Evolutionary conservation across 2,888 invertebrate genomes (phyloP), one percentile per base, ranked within the genome.

Genomic region (Physocephala rufipes): DNA sequence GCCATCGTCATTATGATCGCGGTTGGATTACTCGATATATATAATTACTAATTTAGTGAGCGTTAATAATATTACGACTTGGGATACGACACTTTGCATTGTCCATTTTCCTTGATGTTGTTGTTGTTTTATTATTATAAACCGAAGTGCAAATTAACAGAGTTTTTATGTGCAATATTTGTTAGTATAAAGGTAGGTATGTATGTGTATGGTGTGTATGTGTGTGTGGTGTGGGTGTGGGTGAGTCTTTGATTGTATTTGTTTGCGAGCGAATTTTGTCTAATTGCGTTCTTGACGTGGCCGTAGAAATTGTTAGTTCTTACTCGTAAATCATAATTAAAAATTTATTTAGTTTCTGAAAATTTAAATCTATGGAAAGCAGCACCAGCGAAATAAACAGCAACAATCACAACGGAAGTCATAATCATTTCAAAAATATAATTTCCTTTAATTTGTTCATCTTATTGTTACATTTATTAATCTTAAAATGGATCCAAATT

Each of bases 41-140:
- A 4, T 36, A 78, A 80, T 80, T 81, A 80, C 79, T 80, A 81
- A 80, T 80, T 81, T 80, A 80, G 79, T 80, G 77, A 77, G 77
- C 75, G 73, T 74, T 74, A 74, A 68, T 68, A 51, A 51, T 12
- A 63, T 58, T 80, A 76, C 74, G 72, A 76, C 78, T 78, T 74
- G 68, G 51, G 26, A 51, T 62, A 62, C 62, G 62, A 68, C 62
- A 51, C 45, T 45, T 45, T 58, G 47, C 59, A 59, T n/a, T 65
- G 51, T 28, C n/a, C n/a, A n/a, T n/a, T 65, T 49, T 51, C 36
- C 19, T n/a, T 65, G 49, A 49, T 49, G 64, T 19, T 64, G n/a
- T 47, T 51, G 47, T n/a, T n/a, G 9, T 36, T 62, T 62, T 65
- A 36, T 24, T 5, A 4, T 47, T 63, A 24, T n/a, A n/a, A n/a